A percentile compares a stretch with the other conserved stretches of the same genome.
phyloP scores from a whole-genome alignment of 2,797 vertebrate species.

The Aythya fuligula region DNA sequence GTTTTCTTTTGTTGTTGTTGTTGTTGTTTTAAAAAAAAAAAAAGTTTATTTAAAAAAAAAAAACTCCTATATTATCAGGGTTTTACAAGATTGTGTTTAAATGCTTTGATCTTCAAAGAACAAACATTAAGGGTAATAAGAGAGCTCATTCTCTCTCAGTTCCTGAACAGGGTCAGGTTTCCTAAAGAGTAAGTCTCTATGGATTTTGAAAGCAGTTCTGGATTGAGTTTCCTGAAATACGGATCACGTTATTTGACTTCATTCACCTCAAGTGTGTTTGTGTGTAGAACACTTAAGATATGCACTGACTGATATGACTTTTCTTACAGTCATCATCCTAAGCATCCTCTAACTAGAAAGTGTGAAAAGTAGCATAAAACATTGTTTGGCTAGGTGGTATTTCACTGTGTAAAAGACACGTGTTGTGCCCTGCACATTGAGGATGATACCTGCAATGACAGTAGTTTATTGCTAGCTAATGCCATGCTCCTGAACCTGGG shows the following conservation, averaged over 20 bases:
- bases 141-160: neutral
- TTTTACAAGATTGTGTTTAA: neutral
- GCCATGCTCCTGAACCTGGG: neutral
- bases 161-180: neutral
- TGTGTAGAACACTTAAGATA: neutral
- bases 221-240: neutral
- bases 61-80: neutral
- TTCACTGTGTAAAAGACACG: neutral
- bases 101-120: neutral
- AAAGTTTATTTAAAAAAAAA: no score
- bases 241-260: neutral
- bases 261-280: neutral
- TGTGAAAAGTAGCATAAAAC: neutral
- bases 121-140: neutral
- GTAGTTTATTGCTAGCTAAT: neutral
- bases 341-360: neutral
- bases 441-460: neutral
- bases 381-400: neutral
- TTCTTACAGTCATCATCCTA: neutral
- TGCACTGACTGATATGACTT: neutral
- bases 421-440: accelerated
- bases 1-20: no score
- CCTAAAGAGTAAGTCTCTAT: neutral
- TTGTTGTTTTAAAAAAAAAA: no score
- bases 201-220: neutral